Percentiles rank a stretch among this genome's conserved stretches.
Evolutionary conservation across 2,113 vertebrate genomes (phyloP).

Genomic region (Girardinichthys multiradiatus): DNA sequence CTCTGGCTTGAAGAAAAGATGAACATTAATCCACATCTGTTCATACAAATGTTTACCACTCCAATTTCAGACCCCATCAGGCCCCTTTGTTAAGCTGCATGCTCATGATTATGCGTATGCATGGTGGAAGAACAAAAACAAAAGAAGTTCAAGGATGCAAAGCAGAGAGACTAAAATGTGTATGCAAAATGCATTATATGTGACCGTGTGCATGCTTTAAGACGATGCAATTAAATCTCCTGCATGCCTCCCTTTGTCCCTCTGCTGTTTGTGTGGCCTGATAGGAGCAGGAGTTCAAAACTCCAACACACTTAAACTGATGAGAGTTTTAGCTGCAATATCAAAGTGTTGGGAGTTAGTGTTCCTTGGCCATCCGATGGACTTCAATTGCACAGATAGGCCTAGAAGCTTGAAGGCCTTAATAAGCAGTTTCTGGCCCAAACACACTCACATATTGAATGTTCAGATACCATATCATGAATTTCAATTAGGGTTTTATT

Average conservation of each 20-base stretch:
- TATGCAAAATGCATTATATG: slow-evolving; percentile 23
- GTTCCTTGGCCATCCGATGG: slow-evolving; percentile 48
- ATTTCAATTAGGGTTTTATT: no score
- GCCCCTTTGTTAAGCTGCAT: slow-evolving; percentile 54
- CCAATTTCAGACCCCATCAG: slow-evolving; percentile 75
- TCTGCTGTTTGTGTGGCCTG: slow-evolving; percentile 31
- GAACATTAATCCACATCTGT: slow-evolving; percentile 85
- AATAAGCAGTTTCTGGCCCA: slow-evolving; percentile 16
- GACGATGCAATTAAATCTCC: slow-evolving; percentile 19
- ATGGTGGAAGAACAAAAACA: slow-evolving; percentile 18
- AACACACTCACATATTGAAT: no score
- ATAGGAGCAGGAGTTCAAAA: slow-evolving; percentile 42
- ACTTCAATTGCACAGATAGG: slow-evolving; percentile 51
- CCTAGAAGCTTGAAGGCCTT: slow-evolving; percentile 47
- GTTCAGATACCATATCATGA: no score
- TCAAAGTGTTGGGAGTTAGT: slow-evolving; percentile 57
- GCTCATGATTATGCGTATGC: slow-evolving; percentile 30
- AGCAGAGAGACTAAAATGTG: slow-evolving; percentile 5
- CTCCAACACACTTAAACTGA: slow-evolving; percentile 70
- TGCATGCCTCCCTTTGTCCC: slow-evolving; percentile 29
- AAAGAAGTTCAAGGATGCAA: slow-evolving; percentile 2
- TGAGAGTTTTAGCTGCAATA: slow-evolving; percentile 68
- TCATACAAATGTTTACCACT: slow-evolving; percentile 81
- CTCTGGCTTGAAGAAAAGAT: slow-evolving; percentile 81
- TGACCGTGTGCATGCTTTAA: slow-evolving; percentile 18